Evolutionary conservation across 2,888 invertebrate species (phyloP).

Genomic region (Zaprionus bogoriensis): DNA sequence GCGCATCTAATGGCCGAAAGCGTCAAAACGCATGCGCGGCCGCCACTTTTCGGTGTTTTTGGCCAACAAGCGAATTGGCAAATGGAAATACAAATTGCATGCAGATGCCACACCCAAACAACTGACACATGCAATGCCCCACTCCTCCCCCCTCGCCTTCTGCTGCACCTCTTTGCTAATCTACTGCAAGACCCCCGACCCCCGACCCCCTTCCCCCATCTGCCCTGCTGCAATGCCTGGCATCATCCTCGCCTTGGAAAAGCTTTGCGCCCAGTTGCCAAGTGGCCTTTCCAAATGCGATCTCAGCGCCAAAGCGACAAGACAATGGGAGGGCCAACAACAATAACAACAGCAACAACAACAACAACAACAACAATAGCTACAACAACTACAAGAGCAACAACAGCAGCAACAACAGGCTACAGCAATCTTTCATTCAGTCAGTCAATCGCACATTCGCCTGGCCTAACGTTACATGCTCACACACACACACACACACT

Average conservation of each 20-base stretch:
- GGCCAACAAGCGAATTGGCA: constrained; percentile 21
- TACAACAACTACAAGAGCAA: constrained; percentile 3
- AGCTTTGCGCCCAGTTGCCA: constrained; percentile 34
- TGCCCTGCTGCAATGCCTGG: too few species aligned
- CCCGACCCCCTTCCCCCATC: background rate
- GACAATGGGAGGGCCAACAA: constrained; percentile 29
- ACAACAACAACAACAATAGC: constrained; percentile 7
- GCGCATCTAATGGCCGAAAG: constrained; percentile 50
- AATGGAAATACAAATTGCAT: constrained; percentile 62
- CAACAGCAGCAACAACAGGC: background rate
- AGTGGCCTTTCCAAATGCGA: constrained; percentile 54
- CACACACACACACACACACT: background rate
- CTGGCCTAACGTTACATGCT: constrained; percentile 21
- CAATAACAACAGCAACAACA: background rate
- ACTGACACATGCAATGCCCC: background rate
- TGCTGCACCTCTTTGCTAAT: too few species aligned
- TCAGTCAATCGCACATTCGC: constrained; percentile 46
- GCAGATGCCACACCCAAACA: constrained; percentile 9
- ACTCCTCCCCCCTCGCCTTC: background rate
- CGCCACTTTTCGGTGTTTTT: constrained; percentile 16
- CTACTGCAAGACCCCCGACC: too few species aligned
- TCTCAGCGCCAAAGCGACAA: constrained; percentile 24
- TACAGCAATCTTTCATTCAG: constrained; percentile 23
- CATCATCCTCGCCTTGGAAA: constrained; percentile 11
- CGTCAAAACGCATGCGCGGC: constrained; percentile 51